These are phyloP conservation scores for Malacoctenus gilli DNA, from an alignment of 2,797 vertebrate genomes.

Conservation along the genomic window DNA sequence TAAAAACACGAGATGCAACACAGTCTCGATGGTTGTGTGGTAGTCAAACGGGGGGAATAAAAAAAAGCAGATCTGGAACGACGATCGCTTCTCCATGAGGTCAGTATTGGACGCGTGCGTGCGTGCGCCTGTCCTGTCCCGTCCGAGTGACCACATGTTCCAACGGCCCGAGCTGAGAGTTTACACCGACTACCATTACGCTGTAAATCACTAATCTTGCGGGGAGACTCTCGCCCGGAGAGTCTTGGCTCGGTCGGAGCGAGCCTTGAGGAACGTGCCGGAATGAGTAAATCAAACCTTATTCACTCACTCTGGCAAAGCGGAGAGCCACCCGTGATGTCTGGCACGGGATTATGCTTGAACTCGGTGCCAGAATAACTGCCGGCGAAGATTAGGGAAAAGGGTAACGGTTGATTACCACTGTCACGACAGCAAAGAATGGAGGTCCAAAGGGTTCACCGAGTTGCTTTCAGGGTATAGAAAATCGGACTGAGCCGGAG, in stretches of 20 bases:
- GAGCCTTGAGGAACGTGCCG: slow-evolving; percentile 57
- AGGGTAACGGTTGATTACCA: slow-evolving; percentile 57
- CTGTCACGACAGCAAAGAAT: slow-evolving; percentile 59
- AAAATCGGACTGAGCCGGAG: slow-evolving; percentile 43
- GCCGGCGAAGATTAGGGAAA: slow-evolving; percentile 62
- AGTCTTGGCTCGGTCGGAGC: slow-evolving; percentile 46
- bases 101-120: slow-evolving; percentile 23
- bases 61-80: slow-evolving; percentile 31
- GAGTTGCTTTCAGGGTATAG: slow-evolving; percentile 26
- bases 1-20: slow-evolving; percentile 19
- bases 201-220: slow-evolving; percentile 56
- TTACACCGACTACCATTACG: slow-evolving; percentile 53
- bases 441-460: slow-evolving; percentile 43
- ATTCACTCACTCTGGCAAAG: slow-evolving; percentile 55
- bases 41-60: slow-evolving; percentile 29
- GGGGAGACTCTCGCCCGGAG: slow-evolving; percentile 32
- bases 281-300: slow-evolving; percentile 64
- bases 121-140: slow-evolving; percentile 32
- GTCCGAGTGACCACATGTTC: slow-evolving; percentile 38
- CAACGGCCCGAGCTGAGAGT: slow-evolving; percentile 27
- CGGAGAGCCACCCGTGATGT: slow-evolving; percentile 65
- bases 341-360: slow-evolving; percentile 55
- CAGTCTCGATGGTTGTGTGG: slow-evolving; percentile 37
- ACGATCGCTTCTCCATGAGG: slow-evolving; percentile 31
- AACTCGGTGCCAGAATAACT: slow-evolving; percentile 61